Evolutionary conservation across 2,797 vertebrate genomes (phyloP).

Genomic region (Notolabrus celidotus): DNA sequence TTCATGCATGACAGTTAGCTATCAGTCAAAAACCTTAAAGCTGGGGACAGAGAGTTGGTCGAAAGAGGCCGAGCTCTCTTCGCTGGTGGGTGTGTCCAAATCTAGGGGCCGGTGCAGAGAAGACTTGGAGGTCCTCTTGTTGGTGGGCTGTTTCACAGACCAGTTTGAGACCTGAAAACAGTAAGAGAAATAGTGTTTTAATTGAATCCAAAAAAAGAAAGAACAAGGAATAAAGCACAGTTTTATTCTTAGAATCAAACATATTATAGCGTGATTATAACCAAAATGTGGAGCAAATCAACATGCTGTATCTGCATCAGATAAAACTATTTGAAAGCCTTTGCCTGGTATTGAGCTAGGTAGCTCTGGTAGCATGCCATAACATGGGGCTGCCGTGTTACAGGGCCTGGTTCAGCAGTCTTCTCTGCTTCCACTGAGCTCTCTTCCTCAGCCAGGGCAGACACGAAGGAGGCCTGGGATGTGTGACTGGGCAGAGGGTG

Average conservation of each 20-base stretch:
- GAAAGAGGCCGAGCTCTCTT: slow-evolving; percentile 94
- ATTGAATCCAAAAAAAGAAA: not conserved
- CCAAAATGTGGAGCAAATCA: not conserved
- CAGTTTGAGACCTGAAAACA: slow-evolving; percentile 92
- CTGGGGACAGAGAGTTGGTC: slow-evolving; percentile 94
- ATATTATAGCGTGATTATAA: too few relatives aligned
- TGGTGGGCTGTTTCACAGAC: slow-evolving; percentile 95
- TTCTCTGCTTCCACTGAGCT: slow-evolving; percentile 91
- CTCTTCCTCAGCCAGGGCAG: slow-evolving; percentile 95
- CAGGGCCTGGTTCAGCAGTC: slow-evolving; percentile 86
- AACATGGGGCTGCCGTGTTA: slow-evolving; percentile 91
- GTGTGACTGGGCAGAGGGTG: slow-evolving; percentile 91
- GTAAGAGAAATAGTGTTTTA: not conserved
- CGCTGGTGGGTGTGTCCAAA: slow-evolving; percentile 96
- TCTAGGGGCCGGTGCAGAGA: slow-evolving; percentile 97
- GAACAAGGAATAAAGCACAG: too few relatives aligned
- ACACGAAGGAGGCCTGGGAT: slow-evolving; percentile 97
- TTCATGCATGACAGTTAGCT: not conserved
- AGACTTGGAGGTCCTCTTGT: slow-evolving; percentile 98
- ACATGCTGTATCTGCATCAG: not conserved
- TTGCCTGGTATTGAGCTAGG: slow-evolving; percentile 90
- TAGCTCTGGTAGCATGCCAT: slow-evolving; percentile 97
- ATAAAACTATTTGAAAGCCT: not conserved
- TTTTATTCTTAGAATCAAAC: too few relatives aligned
- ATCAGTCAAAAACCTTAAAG: slow-evolving; percentile 89